Evolutionary conservation across 2,113 vertebrate genomes (phyloP), one percentile per base, ranked within the genome.

Genomic region (Scatophagus argus): DNA sequence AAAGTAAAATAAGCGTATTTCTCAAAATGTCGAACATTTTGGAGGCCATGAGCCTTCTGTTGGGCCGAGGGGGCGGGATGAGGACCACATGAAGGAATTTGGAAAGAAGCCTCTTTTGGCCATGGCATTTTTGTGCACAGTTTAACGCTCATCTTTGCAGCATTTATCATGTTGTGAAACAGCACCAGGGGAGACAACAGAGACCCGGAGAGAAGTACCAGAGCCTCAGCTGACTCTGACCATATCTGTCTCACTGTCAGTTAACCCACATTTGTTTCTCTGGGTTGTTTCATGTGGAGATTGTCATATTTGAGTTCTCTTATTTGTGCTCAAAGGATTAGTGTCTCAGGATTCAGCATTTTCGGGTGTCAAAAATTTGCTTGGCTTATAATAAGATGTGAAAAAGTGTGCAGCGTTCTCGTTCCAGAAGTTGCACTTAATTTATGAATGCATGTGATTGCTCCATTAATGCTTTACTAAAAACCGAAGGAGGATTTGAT

Each of bases 141-240:
- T 71, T 58, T 29, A 80, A 70, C 46, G 65, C 63, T 83, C 47
- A 67, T 79, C 55, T 49, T 31, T 43, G 34, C 49, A 62, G 61
- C 59, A 68, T 89, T 81, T 51, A 59, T 83, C 84, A 84, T 69
- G 29, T 78, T 79, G 78, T 79, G 86, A 77, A 84, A 77, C 32
- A 10, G 74, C 74, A 72, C 32, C 47, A 63, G 67, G 46, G 70
- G 55, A 80, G 59, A 75, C 55, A 38, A 21, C 55, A 68, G 31
- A 74, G 66, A 77, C 63, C 46, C 34, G 13, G 39, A 47, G 60
- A 63, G 43, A 73, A 32, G 46, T 44, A 71, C 55, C 63, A 75
- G 77, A 25, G 59, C 52, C 41, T 70, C 25, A 27, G 52, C 34
- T 41, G 46, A 66, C 61, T 58, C 47, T 10, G 31, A 41, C 56